Percentiles rank a stretch among this genome's conserved stretches.
These are phyloP conservation scores for Therioaphis trifolii DNA, from an alignment of 2,888 invertebrate species.

Conservation along the genomic window DNA sequence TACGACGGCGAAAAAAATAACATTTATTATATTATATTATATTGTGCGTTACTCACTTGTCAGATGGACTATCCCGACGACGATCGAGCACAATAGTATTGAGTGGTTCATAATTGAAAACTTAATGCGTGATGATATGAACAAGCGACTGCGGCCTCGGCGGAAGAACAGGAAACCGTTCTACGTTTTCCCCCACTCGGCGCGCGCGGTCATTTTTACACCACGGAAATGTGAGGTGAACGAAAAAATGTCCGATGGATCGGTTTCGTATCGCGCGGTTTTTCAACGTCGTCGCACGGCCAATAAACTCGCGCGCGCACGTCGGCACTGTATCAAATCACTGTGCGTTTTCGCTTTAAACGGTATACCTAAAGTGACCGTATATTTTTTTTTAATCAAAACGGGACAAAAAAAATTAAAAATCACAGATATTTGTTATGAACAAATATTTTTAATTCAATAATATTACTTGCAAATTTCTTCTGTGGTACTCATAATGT, in stretches of 20 bases:
- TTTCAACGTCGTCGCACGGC: constrained; percentile 27
- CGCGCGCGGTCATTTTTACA: background rate
- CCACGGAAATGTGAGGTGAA: constrained; percentile 26
- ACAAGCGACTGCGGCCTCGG: constrained; percentile 54
- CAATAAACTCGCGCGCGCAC: constrained; percentile 12
- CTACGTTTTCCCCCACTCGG: constrained; percentile 48
- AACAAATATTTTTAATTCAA: no score
- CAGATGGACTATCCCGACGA: constrained; percentile 42
- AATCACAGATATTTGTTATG: no score
- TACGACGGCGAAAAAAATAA: background rate
- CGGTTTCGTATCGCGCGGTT: constrained; percentile 45
- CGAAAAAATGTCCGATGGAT: constrained; percentile 29
- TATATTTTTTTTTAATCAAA: no score
- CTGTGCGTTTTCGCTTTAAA: background rate
- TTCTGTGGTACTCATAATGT: no score
- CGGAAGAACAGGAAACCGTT: constrained; percentile 56
- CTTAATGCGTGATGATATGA: constrained; percentile 58
- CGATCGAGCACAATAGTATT: constrained; percentile 40
- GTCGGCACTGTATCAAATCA: constrained; percentile 28
- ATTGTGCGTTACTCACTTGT: constrained; percentile 44
- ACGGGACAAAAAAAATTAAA: no score
- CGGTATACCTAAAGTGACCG: background rate
- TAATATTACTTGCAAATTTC: no score
- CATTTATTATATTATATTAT: background rate
- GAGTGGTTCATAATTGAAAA: constrained; percentile 59